These are phyloP conservation scores for Onychorhynchus coronatus DNA, from an alignment of 2,113 vertebrate genomes.

Conservation along the genomic window DNA sequence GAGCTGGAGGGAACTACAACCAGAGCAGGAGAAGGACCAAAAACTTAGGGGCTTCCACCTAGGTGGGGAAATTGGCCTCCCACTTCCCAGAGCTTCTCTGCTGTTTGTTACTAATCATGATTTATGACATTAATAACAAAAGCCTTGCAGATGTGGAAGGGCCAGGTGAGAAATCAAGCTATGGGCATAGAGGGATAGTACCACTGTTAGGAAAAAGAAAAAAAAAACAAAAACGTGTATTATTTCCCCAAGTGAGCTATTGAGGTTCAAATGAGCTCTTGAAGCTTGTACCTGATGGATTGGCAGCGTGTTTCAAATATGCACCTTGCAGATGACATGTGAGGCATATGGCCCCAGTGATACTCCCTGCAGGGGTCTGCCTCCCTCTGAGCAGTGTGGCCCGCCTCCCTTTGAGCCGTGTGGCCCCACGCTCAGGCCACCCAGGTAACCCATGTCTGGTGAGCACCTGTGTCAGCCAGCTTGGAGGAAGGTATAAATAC, in stretches of 20 bases:
- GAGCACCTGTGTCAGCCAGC: conserved; percentile 42
- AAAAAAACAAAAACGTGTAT: background rate
- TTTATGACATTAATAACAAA: conserved; percentile 35
- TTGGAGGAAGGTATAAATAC: conserved; percentile 26
- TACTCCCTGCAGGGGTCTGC: background rate
- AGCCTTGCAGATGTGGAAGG: background rate
- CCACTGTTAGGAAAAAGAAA: background rate
- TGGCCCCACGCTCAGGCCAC: background rate
- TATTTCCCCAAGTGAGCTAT: background rate
- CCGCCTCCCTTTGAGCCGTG: background rate
- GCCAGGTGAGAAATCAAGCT: background rate
- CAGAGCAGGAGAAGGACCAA: background rate
- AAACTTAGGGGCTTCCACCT: background rate
- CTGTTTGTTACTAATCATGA: background rate
- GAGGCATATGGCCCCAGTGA: rapidly evolving
- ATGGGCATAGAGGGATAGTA: background rate
- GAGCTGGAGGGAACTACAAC: background rate
- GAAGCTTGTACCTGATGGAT: background rate
- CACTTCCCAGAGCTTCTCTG: background rate
- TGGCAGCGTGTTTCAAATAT: background rate
- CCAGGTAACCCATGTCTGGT: conserved; percentile 42
- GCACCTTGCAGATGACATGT: background rate
- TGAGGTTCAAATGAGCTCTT: background rate
- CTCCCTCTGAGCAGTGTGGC: background rate
- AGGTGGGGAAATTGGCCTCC: background rate